Percentiles rank a stretch among this genome's conserved stretches.
Evolutionary conservation across 2,797 vertebrate species (phyloP).

Genomic region (Micromesistius poutassou): DNA sequence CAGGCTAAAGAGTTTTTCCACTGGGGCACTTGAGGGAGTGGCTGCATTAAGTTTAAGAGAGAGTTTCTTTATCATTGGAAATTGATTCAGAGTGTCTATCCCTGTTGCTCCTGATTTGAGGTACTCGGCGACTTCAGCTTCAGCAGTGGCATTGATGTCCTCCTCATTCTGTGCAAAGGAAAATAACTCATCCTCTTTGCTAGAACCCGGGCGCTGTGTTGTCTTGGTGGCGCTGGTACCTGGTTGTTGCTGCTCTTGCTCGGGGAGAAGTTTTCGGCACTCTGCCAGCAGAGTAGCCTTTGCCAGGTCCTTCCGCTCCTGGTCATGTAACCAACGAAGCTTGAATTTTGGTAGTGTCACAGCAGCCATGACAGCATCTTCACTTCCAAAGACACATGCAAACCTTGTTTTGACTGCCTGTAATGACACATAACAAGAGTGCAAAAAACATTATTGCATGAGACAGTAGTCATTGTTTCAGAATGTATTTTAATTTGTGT

Average conservation of each 20-base stretch:
- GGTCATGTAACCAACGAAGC: too few relatives aligned
- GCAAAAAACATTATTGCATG: neutral
- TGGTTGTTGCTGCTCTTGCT: too few relatives aligned
- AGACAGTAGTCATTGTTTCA: neutral
- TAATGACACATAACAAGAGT: neutral
- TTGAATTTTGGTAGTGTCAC: slow-evolving; percentile 28
- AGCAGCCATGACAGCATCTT: slow-evolving; percentile 32
- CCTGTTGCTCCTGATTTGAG: slow-evolving; percentile 26
- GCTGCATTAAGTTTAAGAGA: slow-evolving; percentile 22
- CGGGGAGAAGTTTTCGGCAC: too few relatives aligned
- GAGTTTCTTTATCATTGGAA: slow-evolving; percentile 27
- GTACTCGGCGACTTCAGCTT: too few relatives aligned
- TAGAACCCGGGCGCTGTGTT: too few relatives aligned
- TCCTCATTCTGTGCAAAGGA: too few relatives aligned
- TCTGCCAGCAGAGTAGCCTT: too few relatives aligned
- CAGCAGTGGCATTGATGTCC: too few relatives aligned
- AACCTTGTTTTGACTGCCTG: slow-evolving; percentile 14
- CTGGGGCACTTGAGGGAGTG: slow-evolving; percentile 25
- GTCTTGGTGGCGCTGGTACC: slow-evolving; percentile 13
- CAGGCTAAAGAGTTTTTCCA: too few relatives aligned
- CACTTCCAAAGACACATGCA: slow-evolving; percentile 16
- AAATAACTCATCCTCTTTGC: too few relatives aligned
- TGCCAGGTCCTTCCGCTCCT: neutral
- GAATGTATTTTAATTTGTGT: too few relatives aligned
- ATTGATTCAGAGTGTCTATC: slow-evolving; percentile 24